These are phyloP conservation scores for Euwallacea similis DNA, from an alignment of 1,140 invertebrate species.

Conservation along the genomic window DNA sequence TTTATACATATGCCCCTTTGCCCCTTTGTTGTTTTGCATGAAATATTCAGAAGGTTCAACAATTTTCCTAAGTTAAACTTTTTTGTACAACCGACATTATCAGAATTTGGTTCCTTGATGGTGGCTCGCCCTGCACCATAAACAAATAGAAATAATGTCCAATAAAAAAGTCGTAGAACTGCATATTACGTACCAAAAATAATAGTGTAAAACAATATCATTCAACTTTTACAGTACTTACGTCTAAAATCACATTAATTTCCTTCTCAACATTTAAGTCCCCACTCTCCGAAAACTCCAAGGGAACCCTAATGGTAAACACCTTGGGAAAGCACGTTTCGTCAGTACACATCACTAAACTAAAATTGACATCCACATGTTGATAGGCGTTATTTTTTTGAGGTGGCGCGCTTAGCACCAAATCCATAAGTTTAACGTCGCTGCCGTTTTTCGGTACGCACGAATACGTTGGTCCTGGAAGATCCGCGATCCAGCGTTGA, in stretches of 20 bases:
- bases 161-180: too few species aligned
- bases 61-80: too few species aligned
- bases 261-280: neutral
- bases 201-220: neutral
- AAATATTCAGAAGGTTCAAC: too few species aligned
- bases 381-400: slow-evolving; percentile 25
- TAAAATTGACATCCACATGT: slow-evolving; percentile 53
- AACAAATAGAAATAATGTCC: too few species aligned
- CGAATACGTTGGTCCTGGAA: slow-evolving; percentile 51
- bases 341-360: slow-evolving; percentile 56
- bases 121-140: too few species aligned
- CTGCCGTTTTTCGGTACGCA: slow-evolving; percentile 48
- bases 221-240: neutral
- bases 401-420: slow-evolving; percentile 51
- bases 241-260: neutral
- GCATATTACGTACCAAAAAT: neutral
- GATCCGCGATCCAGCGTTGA: slow-evolving; percentile 61
- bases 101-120: too few species aligned
- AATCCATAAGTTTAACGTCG: slow-evolving; percentile 49
- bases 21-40: too few species aligned
- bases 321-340: slow-evolving; percentile 57
- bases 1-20: too few species aligned
- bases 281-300: slow-evolving; percentile 27
- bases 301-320: slow-evolving; percentile 46
- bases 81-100: too few species aligned